Percentiles rank a stretch among this genome's conserved stretches.
phyloP scores from a whole-genome alignment of 2,797 vertebrate genomes.

The Galaxias olidus region DNA sequence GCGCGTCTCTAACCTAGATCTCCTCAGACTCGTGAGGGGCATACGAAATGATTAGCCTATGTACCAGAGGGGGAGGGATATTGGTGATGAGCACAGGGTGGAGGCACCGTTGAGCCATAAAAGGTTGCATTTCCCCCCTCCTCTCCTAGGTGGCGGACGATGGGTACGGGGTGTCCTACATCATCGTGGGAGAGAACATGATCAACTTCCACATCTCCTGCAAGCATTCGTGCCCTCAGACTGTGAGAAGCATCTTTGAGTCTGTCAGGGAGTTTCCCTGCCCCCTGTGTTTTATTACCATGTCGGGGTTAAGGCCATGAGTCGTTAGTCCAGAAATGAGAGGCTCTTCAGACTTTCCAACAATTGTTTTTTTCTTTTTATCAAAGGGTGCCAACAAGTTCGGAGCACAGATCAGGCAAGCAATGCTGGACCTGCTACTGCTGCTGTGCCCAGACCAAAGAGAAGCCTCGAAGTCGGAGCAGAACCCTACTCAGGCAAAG shows the following conservation, averaged over 20 bases:
- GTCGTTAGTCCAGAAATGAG: too few species aligned
- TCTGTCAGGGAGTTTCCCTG: too few species aligned
- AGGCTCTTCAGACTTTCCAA: not conserved
- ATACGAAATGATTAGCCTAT: too few species aligned
- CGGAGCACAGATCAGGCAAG: conserved; percentile 75
- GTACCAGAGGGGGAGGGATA: too few species aligned
- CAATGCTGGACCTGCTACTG: conserved; percentile 76
- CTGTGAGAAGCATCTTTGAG: conserved; percentile 65
- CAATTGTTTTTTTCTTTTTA: not conserved
- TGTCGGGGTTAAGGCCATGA: too few species aligned
- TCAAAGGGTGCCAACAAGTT: conserved; percentile 81
- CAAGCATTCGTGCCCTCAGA: conserved; percentile 85
- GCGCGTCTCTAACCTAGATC: not conserved
- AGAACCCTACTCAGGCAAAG: conserved; percentile 56
- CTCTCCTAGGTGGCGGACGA: conserved; percentile 83
- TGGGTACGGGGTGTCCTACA: conserved; percentile 90
- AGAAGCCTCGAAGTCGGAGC: conserved; percentile 46
- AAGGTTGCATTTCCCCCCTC: not conserved
- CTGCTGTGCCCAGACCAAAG: conserved; percentile 70
- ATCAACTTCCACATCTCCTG: conserved; percentile 89
- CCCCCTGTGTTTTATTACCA: too few species aligned
- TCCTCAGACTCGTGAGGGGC: too few species aligned
- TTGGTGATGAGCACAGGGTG: too few species aligned
- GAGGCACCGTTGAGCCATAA: too few species aligned
- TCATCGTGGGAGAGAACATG: conserved; percentile 78